Percentiles rank a stretch among this genome's conserved stretches.
Evolutionary conservation across 2,797 vertebrate genomes (phyloP).

Genomic region (Scarus forsteni): DNA sequence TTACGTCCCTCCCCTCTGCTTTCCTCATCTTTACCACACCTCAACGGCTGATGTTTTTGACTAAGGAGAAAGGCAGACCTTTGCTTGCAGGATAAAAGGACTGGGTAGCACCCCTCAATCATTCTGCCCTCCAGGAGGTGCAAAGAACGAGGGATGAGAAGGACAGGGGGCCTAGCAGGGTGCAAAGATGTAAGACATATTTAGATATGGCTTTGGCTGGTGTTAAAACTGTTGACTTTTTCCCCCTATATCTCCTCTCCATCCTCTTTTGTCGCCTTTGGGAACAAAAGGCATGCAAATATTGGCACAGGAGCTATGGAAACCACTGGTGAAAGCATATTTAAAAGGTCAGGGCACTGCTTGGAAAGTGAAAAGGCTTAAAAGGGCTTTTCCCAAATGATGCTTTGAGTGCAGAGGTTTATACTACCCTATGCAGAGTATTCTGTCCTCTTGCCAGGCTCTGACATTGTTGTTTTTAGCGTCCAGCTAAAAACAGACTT

Average conservation of each 20-base stretch:
- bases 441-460: constrained; percentile 21
- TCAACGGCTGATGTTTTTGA: constrained; percentile 71
- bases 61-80: constrained; percentile 71
- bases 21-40: constrained; percentile 69
- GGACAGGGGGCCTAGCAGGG: constrained; percentile 74
- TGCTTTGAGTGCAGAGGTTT: constrained; percentile 24
- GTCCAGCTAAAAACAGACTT: constrained; percentile 1
- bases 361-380: constrained; percentile 69
- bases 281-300: constrained; percentile 85
- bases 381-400: constrained; percentile 50
- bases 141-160: constrained; percentile 79
- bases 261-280: constrained; percentile 75
- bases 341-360: constrained; percentile 79
- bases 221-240: constrained; percentile 79
- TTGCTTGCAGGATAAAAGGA: constrained; percentile 84
- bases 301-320: constrained; percentile 70
- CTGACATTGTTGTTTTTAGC: neutral
- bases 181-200: constrained; percentile 82
- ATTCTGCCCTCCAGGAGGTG: constrained; percentile 82
- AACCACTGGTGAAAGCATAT: constrained; percentile 69
- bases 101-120: constrained; percentile 83
- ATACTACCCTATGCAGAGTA: constrained; percentile 40
- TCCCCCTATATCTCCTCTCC: constrained; percentile 47
- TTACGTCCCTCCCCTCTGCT: constrained; percentile 63
- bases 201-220: constrained; percentile 79